Evolutionary conservation across 2,888 invertebrate species (phyloP).

Genomic region (Acrobasis consociella): DNA sequence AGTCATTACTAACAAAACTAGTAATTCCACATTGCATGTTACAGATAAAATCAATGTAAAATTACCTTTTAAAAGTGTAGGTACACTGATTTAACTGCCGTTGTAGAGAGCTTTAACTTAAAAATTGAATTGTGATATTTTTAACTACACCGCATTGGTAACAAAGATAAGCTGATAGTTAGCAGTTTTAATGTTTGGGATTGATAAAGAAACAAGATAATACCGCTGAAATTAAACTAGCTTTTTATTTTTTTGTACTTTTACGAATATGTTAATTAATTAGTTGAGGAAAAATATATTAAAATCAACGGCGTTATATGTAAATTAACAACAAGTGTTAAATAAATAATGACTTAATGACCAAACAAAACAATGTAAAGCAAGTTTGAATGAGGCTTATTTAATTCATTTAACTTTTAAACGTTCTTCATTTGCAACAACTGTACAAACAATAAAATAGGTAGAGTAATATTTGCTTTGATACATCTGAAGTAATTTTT

Average conservation of each 20-base stretch:
- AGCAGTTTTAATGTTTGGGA: background rate
- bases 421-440: constrained; percentile 1
- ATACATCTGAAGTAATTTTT: background rate
- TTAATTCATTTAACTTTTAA: background rate
- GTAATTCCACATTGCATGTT: background rate
- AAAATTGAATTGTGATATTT: constrained; percentile 5
- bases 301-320: background rate
- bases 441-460: background rate
- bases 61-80: background rate
- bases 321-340: background rate
- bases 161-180: background rate
- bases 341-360: background rate
- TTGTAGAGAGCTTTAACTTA: background rate
- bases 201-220: background rate
- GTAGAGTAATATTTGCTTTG: background rate
- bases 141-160: background rate
- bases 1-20: too few relatives aligned
- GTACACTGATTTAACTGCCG: background rate
- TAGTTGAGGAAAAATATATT: background rate
- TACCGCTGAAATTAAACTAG: background rate
- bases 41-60: constrained; percentile 7
- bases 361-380: constrained; percentile 5
- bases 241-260: background rate
- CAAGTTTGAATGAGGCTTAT: background rate
- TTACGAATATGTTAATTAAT: background rate